A percentile compares a stretch with the other conserved stretches of the same genome.
Conservation (phyloP, 2,797 vertebrate species). For the Alectoris magna region DNA sequence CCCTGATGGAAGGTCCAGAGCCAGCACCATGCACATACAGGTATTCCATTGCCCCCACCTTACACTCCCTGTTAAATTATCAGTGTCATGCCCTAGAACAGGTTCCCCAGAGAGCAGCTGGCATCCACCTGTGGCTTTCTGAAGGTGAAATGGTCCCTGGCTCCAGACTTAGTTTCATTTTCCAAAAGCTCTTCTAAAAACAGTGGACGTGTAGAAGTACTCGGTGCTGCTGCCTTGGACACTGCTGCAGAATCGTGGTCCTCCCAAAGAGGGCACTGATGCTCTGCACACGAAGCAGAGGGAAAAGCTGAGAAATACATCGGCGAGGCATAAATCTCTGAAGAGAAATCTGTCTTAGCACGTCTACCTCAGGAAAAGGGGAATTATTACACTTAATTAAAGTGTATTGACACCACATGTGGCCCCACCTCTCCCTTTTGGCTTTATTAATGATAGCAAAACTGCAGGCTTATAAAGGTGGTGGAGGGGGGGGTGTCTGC, state of each 20-base stretch:
- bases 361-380: constrained; percentile 87
- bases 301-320: background rate
- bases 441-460: constrained; percentile 78
- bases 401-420: constrained; percentile 89
- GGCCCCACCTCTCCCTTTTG: constrained; percentile 74
- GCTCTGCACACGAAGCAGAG: constrained; percentile 63
- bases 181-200: background rate
- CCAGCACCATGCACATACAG: background rate
- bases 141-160: background rate
- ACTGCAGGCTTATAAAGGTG: constrained; percentile 43
- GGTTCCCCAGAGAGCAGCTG: background rate
- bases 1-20: background rate
- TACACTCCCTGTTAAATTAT: background rate
- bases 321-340: constrained; percentile 68
- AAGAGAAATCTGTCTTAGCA: constrained; percentile 80
- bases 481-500: background rate
- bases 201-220: background rate
- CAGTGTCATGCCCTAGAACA: accelerated
- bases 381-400: constrained; percentile 92
- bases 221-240: background rate
- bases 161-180: background rate
- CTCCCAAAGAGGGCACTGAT: constrained; percentile 87
- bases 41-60: background rate
- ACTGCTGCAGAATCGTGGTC: background rate
- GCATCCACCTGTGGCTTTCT: background rate